These are phyloP conservation scores for Theocolax elegans DNA, from an alignment of 1,140 invertebrate genomes.

Conservation along the genomic window DNA sequence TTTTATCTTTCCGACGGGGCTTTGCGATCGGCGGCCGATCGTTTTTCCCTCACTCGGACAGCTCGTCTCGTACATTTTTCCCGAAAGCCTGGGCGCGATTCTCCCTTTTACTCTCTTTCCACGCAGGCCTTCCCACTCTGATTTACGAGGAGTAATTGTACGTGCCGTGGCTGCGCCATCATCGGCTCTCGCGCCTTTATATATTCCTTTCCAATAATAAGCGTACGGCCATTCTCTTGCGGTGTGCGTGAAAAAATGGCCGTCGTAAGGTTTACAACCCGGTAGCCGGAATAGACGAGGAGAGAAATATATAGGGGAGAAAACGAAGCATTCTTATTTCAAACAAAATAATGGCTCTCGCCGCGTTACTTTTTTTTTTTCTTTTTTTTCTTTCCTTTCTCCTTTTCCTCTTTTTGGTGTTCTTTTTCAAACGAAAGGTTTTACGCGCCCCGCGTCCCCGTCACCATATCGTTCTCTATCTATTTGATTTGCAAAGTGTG, in stretches of 20 bases:
- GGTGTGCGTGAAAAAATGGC: conserved; percentile 38
- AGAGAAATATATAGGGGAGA: not conserved
- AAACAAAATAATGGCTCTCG: conserved; percentile 8
- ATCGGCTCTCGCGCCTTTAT: conserved; percentile 18
- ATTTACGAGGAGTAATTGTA: conserved; percentile 55
- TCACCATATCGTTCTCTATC: conserved; percentile 8
- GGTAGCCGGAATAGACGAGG: not conserved
- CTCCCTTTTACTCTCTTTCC: too few species aligned
- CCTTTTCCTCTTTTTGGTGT: too few species aligned
- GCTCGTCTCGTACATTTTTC: too few species aligned
- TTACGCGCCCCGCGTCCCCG: not conserved
- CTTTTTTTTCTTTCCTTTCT: too few species aligned
- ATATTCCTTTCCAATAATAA: conserved; percentile 43
- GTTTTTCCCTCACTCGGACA: too few species aligned
- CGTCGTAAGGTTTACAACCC: conserved; percentile 26
- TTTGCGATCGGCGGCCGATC: too few species aligned
- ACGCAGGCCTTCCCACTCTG: conserved; percentile 34
- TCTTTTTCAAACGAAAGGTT: too few species aligned
- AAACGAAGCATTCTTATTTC: conserved; percentile 12
- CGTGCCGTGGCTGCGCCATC: conserved; percentile 42
- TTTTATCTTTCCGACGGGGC: too few species aligned
- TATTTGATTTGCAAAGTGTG: conserved; percentile 22
- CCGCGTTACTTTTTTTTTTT: too few species aligned
- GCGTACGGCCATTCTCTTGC: not conserved
- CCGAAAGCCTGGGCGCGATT: too few species aligned